phyloP scores from a whole-genome alignment of 2,113 vertebrate species.

The Forbesichthys agassizii region DNA sequence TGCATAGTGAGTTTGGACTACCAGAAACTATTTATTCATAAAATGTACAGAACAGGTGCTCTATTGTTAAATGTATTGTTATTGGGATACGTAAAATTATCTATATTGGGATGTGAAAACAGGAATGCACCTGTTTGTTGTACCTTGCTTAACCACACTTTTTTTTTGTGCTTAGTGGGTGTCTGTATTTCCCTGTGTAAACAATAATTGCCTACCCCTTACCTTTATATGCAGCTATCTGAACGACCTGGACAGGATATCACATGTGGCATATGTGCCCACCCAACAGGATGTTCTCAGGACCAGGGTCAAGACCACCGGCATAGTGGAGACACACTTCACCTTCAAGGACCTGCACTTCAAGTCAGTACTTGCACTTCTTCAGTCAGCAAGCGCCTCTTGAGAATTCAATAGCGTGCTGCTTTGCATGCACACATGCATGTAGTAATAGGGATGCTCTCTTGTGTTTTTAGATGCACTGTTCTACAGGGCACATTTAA shows the following conservation, averaged over 20 bases:
- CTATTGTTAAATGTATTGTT: not conserved
- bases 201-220: constrained; percentile 16
- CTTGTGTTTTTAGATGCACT: no score
- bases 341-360: constrained; percentile 99
- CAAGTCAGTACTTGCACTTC: constrained; percentile 85
- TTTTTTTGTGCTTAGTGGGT: no score
- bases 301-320: constrained; percentile 98
- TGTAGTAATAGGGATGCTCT: no score
- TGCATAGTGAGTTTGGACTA: constrained; percentile 88
- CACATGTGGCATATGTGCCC: constrained; percentile 89
- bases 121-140: no score
- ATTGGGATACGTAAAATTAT: not conserved
- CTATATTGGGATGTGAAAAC: no score
- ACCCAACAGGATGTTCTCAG: constrained; percentile 97
- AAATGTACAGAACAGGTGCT: no score
- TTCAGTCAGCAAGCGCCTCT: no score
- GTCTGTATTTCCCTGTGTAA: not conserved
- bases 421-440: no score
- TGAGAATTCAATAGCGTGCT: no score
- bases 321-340: constrained; percentile 98
- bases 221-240: constrained; percentile 81
- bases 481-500: no score
- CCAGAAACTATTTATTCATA: no score
- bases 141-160: no score
- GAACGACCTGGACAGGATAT: constrained; percentile 97